Evolutionary conservation across 2,888 invertebrate species (phyloP).

Genomic region (Melanostoma mellinum): DNA sequence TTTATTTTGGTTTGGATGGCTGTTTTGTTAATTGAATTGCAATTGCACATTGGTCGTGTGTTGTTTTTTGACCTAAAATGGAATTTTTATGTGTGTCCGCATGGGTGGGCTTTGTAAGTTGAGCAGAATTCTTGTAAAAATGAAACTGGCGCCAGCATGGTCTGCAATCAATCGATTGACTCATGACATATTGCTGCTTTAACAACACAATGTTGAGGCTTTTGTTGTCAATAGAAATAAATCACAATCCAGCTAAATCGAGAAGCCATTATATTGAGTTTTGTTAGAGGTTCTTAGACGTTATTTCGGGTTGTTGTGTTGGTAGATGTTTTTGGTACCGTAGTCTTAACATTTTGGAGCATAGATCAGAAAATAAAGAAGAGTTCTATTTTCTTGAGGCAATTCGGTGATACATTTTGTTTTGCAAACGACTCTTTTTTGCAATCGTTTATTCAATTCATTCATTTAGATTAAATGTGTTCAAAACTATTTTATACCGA

Average conservation of each 20-base stretch:
- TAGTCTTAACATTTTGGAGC: no score
- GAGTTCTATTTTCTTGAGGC: no score
- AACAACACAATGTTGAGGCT: background rate
- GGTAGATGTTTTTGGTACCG: no score
- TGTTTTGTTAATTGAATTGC: conserved; percentile 38
- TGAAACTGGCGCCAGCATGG: conserved; percentile 25
- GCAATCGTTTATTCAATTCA: no score
- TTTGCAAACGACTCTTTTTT: no score
- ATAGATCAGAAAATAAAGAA: no score
- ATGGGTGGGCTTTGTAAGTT: conserved; percentile 22
- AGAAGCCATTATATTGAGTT: no score
- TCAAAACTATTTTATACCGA: no score
- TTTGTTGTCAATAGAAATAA: background rate
- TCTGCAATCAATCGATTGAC: conserved; percentile 28
- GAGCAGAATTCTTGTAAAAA: conserved; percentile 8
- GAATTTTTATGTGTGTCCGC: conserved; percentile 9
- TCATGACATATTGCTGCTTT: conserved; percentile 9
- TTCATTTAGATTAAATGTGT: no score
- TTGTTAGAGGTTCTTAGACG: no score
- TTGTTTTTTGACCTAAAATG: conserved; percentile 18
- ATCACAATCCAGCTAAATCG: background rate
- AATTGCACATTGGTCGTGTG: conserved; percentile 21
- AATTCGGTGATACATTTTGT: no score
- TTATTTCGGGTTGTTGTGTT: no score
- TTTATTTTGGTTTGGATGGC: conserved; percentile 7